Conservation (phyloP, 2,797 vertebrate genomes). For the Erethizon dorsatum region DNA sequence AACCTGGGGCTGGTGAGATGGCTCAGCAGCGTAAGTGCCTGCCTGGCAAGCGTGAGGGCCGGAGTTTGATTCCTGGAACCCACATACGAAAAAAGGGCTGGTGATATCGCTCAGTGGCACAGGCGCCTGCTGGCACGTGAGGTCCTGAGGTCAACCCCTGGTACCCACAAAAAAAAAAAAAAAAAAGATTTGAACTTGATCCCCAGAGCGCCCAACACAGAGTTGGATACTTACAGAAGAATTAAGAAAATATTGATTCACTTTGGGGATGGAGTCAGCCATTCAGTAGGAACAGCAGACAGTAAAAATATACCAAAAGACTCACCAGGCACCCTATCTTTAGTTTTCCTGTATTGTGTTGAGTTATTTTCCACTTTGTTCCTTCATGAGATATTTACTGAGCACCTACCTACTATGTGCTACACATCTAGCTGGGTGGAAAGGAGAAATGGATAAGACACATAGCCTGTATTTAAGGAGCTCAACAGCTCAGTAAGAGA, state of each 20-base stretch:
- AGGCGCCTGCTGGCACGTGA: too few relatives aligned
- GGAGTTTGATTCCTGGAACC: too few relatives aligned
- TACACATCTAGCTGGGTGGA: not conserved
- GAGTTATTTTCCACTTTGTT: not conserved
- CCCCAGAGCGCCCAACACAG: not conserved
- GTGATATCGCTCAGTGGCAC: too few relatives aligned
- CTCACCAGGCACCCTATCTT: not conserved
- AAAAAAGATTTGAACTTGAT: not conserved
- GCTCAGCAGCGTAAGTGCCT: too few relatives aligned
- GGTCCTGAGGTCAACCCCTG: too few relatives aligned
- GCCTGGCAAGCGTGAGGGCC: too few relatives aligned
- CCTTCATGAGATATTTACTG: not conserved
- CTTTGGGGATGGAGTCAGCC: not conserved
- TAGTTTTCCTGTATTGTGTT: not conserved
- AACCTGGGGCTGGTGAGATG: not conserved
- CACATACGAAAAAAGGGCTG: too few relatives aligned
- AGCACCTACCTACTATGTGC: not conserved
- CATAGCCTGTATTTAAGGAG: not conserved
- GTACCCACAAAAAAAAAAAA: too few relatives aligned
- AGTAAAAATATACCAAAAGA: not conserved
- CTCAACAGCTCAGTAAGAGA: not conserved
- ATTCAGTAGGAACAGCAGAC: not conserved
- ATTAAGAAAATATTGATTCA: not conserved
- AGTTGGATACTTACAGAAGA: not conserved
- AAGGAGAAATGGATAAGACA: not conserved